Evolutionary conservation across 2,797 vertebrate species (phyloP).

Genomic region (Brachymystax lenok): DNA sequence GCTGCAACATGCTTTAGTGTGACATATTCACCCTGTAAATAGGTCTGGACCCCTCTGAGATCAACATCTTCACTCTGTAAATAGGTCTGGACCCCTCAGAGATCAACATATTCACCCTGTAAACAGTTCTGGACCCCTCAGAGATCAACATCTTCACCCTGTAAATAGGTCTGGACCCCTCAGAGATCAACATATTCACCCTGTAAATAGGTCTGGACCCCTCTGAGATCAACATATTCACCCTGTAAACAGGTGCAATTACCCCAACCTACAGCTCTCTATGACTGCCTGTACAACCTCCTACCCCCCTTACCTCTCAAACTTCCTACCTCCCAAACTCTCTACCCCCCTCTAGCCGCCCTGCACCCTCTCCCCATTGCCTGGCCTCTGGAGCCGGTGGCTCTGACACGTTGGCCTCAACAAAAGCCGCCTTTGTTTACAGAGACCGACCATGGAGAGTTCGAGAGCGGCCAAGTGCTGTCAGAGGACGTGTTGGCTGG

Average conservation of each 20-base stretch:
- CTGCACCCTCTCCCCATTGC: slow-evolving; percentile 45
- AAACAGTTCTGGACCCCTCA: too few relatives aligned
- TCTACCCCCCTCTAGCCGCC: slow-evolving; percentile 27
- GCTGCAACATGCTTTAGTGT: slow-evolving; percentile 74
- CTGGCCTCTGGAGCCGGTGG: slow-evolving; percentile 71
- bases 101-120: too few relatives aligned
- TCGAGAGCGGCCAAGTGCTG: slow-evolving; percentile 67
- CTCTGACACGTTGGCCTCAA: slow-evolving; percentile 74
- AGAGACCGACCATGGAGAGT: slow-evolving; percentile 66
- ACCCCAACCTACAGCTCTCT: slow-evolving; percentile 68
- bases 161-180: too few relatives aligned
- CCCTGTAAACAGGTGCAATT: slow-evolving; percentile 72
- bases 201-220: too few relatives aligned
- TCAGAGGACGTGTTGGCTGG: slow-evolving; percentile 75
- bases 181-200: too few relatives aligned
- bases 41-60: too few relatives aligned
- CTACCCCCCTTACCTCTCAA: slow-evolving; percentile 8
- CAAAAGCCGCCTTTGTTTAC: slow-evolving; percentile 81
- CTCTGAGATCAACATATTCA: too few relatives aligned
- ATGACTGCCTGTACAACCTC: slow-evolving; percentile 7
- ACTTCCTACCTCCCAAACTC: neutral
- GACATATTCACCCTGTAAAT: slow-evolving; percentile 66
- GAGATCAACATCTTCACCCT: too few relatives aligned
- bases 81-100: too few relatives aligned
- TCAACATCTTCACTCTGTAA: too few relatives aligned